Evolutionary conservation across 1,140 invertebrate genomes (phyloP), one percentile per base, ranked within the genome.

Genomic region (Brachionus paranguensis): DNA sequence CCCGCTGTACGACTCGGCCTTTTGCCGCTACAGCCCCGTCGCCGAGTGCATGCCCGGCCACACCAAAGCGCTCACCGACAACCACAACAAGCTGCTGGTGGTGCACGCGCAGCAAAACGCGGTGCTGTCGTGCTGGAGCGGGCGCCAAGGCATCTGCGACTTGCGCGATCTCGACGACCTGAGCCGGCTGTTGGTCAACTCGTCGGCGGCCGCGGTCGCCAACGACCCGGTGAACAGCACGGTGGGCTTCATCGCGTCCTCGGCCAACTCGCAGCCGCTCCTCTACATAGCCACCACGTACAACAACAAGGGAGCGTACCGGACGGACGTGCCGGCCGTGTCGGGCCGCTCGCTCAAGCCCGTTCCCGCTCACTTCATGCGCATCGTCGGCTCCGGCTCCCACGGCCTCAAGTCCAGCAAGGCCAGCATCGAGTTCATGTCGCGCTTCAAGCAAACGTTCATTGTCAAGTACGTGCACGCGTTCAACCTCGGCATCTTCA

Each of bases 351-450:
- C 53, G 0, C 33, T 81, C 7, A n/a, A 74, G 1, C 50, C 24
- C 1, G 24, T 53, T 10, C 20, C 50, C 0, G 0, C 33, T 7
- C 37, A 43, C 7, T 81, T 81, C 53, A 81, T 81, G 78, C 78
- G 65, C 37, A 29, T 81, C 0, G 14, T 81, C 8, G 64, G 12
- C 17, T 78, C 78, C 0, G 17, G 43, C 53, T 41, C 78, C 0
- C 72, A 76, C 14, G 78, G 78, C 6, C 43, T 81, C 17, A 81
- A 81, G 43, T 81, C 78, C 33, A 81, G 53, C 41, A 68, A 81
- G 27, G 78, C 78, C 3, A 81, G 78, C 78, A 81, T 81, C 53
- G 53, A 60, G 14, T 81, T 81, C 29, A 81, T 81, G 53, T 68
- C 53, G 3, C 50, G 78, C 12, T 81, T 64, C 12, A 64, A 27